Percentiles rank a stretch among this genome's conserved stretches.
phyloP scores from a whole-genome alignment of 2,888 invertebrate species.

The Macaria liturata region DNA sequence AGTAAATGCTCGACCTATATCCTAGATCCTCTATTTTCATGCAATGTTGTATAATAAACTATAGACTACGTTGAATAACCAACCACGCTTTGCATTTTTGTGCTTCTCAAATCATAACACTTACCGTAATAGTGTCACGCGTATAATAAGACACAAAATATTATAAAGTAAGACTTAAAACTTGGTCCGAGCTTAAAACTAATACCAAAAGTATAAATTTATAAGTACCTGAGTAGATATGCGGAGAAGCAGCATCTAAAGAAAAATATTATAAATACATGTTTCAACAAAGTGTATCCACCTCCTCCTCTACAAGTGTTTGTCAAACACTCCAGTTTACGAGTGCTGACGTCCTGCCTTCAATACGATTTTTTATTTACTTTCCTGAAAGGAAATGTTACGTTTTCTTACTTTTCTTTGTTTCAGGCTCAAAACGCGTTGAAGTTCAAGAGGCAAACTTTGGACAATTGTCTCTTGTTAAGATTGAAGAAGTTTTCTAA shows the following conservation, averaged over 20 bases:
- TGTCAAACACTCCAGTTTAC: slow-evolving; percentile 24
- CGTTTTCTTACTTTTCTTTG: neutral
- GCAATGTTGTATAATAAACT: too few species aligned
- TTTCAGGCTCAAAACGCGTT: too few species aligned
- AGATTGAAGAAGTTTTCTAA: too few species aligned
- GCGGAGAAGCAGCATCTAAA: neutral
- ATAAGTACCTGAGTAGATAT: neutral
- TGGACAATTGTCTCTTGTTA: too few species aligned
- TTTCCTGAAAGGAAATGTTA: slow-evolving; percentile 18
- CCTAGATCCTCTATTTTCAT: too few species aligned
- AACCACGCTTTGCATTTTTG: too few species aligned
- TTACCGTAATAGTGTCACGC: too few species aligned
- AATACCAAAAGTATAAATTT: neutral
- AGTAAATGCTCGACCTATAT: too few species aligned
- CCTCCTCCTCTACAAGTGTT: slow-evolving; percentile 12
- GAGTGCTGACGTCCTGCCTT: slow-evolving; percentile 20
- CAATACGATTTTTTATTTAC: slow-evolving; percentile 24
- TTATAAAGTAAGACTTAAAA: neutral
- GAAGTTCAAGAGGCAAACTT: too few species aligned
- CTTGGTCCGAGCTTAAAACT: too few species aligned
- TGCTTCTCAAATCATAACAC: too few species aligned
- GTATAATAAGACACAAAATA: neutral
- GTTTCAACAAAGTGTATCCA: neutral
- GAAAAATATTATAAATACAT: neutral
- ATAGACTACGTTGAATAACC: too few species aligned